phyloP scores from a whole-genome alignment of 1,140 invertebrate species.

The Saccostrea cuccullata region DNA sequence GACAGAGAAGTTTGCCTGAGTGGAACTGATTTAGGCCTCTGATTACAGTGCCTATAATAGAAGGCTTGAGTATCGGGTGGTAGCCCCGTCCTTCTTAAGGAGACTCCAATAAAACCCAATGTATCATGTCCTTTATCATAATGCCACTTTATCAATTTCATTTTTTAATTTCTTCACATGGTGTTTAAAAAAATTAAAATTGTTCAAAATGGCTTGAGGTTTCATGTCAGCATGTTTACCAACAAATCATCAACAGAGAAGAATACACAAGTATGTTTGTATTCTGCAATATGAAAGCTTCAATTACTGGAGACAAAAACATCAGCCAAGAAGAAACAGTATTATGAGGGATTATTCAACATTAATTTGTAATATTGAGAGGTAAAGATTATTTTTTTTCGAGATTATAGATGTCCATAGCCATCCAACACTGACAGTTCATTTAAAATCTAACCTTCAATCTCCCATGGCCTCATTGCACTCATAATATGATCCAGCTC shows the following conservation, averaged over 20 bases:
- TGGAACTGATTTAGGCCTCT: slow-evolving; percentile 19
- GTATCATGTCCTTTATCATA: not conserved
- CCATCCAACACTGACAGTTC: not conserved
- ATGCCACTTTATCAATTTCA: not conserved
- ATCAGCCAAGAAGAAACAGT: too few relatives aligned
- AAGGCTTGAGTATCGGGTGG: not conserved
- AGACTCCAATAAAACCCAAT: not conserved
- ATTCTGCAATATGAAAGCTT: too few relatives aligned
- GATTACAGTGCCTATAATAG: not conserved
- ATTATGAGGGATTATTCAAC: too few relatives aligned
- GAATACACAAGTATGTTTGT: too few relatives aligned
- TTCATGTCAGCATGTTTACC: not conserved
- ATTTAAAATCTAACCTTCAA: not conserved
- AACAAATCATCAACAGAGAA: too few relatives aligned
- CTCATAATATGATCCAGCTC: not conserved
- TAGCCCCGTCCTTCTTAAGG: not conserved
- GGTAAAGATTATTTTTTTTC: not conserved
- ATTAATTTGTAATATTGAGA: not conserved
- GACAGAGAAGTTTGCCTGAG: slow-evolving; percentile 15
- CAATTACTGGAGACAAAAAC: too few relatives aligned
- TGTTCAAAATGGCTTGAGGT: not conserved
- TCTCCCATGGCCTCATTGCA: not conserved
- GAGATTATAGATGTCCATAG: not conserved
- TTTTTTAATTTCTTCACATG: not conserved
- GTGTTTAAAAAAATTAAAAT: not conserved